Percentiles rank a stretch among this genome's conserved stretches.
Evolutionary conservation across 2,113 vertebrate species (phyloP).

Genomic region (Oryzias woworae): DNA sequence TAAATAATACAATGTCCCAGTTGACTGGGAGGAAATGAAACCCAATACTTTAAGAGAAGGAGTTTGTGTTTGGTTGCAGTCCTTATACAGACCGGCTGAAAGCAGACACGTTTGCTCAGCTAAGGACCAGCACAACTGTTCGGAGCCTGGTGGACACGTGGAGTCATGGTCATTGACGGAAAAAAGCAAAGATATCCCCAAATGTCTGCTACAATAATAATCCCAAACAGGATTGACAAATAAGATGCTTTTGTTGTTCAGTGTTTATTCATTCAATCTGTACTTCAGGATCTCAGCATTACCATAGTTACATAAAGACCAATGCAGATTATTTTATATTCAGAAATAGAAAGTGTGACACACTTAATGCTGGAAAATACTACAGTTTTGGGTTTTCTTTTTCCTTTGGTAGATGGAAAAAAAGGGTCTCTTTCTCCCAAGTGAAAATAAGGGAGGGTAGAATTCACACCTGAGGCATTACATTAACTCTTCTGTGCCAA

Average conservation of each 20-base stretch:
- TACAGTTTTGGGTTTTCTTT: no score
- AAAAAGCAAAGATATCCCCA: slow-evolving; percentile 45
- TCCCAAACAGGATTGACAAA: slow-evolving; percentile 37
- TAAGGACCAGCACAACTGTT: slow-evolving; percentile 29
- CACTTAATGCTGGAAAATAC: slow-evolving; percentile 10
- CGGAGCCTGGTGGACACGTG: slow-evolving; percentile 47
- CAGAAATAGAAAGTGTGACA: slow-evolving; percentile 8
- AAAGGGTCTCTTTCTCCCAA: slow-evolving; percentile 25
- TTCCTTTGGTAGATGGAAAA: slow-evolving; percentile 13
- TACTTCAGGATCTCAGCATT: slow-evolving; percentile 21
- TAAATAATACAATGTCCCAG: slow-evolving; percentile 46
- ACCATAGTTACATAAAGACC: no score
- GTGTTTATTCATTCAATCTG: slow-evolving; percentile 43
- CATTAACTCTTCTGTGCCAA: slow-evolving; percentile 58
- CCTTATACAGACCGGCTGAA: slow-evolving; percentile 10
- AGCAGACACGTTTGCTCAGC: slow-evolving; percentile 4
- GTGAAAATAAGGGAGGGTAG: slow-evolving; percentile 39
- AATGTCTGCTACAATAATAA: slow-evolving; percentile 44
- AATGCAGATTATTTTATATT: no score
- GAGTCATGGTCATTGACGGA: slow-evolving; percentile 45
- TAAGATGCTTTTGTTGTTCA: slow-evolving; percentile 24
- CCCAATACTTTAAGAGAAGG: slow-evolving; percentile 10
- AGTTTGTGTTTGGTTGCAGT: slow-evolving; percentile 22
- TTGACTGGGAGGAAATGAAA: slow-evolving; percentile 39
- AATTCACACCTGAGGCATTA: slow-evolving; percentile 71